Evolutionary conservation across 2,888 invertebrate species (phyloP).

Genomic region (Perdita meconis): DNA sequence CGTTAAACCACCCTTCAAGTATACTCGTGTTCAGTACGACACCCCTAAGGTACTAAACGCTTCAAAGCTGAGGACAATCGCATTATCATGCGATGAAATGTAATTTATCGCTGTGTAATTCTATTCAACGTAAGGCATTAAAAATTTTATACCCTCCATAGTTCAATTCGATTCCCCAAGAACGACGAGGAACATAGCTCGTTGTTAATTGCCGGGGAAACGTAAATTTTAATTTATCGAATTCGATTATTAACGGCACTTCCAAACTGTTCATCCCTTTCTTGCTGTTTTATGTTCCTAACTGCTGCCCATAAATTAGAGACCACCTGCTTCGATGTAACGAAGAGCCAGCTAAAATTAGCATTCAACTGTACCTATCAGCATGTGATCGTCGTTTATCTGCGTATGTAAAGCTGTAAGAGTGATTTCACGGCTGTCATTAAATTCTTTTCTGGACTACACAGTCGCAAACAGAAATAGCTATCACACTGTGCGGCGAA

Average conservation of each 20-base stretch:
- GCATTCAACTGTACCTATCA: neutral
- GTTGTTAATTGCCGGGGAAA: neutral
- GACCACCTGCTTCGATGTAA: conserved; percentile 1
- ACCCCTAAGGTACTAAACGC: too few relatives aligned
- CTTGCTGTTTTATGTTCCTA: neutral
- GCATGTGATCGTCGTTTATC: neutral
- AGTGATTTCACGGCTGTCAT: conserved; percentile 1
- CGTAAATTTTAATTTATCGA: neutral
- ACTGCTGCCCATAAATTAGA: neutral
- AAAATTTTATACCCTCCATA: neutral
- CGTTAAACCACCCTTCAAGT: conserved; percentile 42
- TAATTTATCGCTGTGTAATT: neutral
- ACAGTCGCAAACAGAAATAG: neutral
- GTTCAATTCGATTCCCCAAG: neutral
- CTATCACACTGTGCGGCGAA: too few relatives aligned
- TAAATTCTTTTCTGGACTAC: neutral
- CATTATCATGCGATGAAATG: neutral
- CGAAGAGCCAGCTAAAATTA: conserved; percentile 2
- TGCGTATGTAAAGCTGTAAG: neutral
- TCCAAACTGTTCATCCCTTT: neutral
- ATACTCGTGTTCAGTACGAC: neutral
- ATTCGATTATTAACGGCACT: conserved; percentile 5
- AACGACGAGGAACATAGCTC: neutral
- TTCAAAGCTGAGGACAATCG: too few relatives aligned
- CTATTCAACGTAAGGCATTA: neutral